Evolutionary conservation across 2,113 vertebrate species (phyloP).

Genomic region (Penelope pileata): DNA sequence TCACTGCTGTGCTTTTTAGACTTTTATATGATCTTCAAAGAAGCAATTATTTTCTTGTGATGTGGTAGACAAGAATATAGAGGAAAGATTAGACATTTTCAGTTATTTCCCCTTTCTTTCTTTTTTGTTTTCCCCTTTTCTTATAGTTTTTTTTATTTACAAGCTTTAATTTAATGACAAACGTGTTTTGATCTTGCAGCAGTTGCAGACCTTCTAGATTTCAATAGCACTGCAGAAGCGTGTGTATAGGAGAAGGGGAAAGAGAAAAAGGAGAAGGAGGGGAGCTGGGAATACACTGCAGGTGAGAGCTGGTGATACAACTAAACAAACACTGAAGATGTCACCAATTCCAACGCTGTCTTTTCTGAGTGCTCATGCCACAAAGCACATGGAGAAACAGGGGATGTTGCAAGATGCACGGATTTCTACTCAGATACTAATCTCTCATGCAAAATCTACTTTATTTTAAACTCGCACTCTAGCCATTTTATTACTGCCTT

Average conservation of each 20-base stretch:
- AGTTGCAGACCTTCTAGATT: not conserved
- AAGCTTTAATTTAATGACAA: not conserved
- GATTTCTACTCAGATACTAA: not conserved
- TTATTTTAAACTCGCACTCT: not conserved
- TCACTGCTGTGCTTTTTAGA: not conserved
- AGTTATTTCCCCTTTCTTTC: too few species aligned
- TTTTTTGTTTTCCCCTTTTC: not conserved
- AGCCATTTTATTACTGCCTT: not conserved
- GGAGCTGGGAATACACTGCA: not conserved
- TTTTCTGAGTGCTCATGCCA: not conserved
- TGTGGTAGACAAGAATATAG: not conserved
- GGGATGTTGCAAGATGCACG: not conserved
- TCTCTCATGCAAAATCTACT: not conserved
- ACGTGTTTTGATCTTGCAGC: not conserved
- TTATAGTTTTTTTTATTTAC: not conserved
- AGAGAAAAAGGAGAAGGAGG: not conserved
- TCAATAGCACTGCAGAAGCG: not conserved
- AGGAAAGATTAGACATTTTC: not conserved
- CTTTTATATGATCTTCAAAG: not conserved
- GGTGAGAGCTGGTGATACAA: not conserved
- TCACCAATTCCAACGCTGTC: not conserved
- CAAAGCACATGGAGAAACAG: not conserved
- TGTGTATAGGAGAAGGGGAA: not conserved
- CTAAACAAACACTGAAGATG: not conserved
- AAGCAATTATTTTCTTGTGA: not conserved